Base-by-base conservation (phyloP, 2,888 invertebrate genomes). In the Hydriomena furcata region DNA sequence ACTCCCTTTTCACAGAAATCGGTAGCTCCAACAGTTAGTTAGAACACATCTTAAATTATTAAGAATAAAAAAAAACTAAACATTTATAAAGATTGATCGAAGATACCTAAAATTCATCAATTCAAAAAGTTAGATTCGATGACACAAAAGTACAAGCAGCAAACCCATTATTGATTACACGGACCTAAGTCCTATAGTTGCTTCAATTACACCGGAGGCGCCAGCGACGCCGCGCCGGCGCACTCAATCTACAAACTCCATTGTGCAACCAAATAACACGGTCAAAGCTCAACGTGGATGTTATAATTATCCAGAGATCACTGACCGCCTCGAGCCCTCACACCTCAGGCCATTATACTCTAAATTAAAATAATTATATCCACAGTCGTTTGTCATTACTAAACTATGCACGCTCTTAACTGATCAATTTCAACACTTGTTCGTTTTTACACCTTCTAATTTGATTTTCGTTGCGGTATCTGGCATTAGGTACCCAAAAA, bases 191-290 rank as follows among this genome's bases (percentile, higher is more conserved):
- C 56, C 48, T 46, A 47, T 44, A 38, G 54, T 20, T 68, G 60
- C 51, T 65, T 58, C 66, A 70, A 66, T 66, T 73, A 74, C 52
- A 61, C 13, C 60, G 62, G 51, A 63, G 60, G 62, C 62, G 63
- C 41, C 48, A 17, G 2, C 17, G 17, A 4, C 17, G 17, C 4
- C 17, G 52, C 52, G 41, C 42, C 45, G 47, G 44, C 48, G 47
- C 43, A 42, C 50, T 49, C 27, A 13, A 45, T 41, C 49, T 46
- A 36, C 30, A 27, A 36, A 36, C 32, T 54, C 65, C 60, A 75
- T 84, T 84, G 73, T 75, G 82, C 66, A 83, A 84, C 68, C 46
- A 63, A 69, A 72, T 72, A 72, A 69, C 66, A 65, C 68, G 73
- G 70, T 66, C 67, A 65, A 71, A 71, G 64, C 62, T 68, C 66